Evolutionary conservation across 2,797 vertebrate genomes (phyloP).

Genomic region (Coracias cyanogaster): DNA sequence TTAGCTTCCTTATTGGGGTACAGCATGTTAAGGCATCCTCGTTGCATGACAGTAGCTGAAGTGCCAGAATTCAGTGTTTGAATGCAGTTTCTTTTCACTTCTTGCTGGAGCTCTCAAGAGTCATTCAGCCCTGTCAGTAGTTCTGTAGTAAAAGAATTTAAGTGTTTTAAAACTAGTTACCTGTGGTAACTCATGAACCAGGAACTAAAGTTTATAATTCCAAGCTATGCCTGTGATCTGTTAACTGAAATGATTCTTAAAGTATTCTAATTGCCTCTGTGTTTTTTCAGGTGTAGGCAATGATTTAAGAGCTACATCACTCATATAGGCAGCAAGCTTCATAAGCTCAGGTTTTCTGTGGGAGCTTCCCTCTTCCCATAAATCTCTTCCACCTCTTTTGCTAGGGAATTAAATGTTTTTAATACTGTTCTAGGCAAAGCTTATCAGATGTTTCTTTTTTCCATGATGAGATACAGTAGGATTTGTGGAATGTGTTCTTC

Average conservation of each 20-base stretch:
- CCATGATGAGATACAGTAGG: neutral
- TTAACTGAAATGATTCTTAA: neutral
- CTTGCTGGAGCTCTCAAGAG: neutral
- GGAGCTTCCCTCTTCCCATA: neutral
- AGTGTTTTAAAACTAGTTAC: neutral
- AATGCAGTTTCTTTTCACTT: neutral
- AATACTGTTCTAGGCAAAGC: neutral
- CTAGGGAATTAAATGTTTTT: neutral
- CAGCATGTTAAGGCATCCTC: neutral
- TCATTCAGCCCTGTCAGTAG: neutral
- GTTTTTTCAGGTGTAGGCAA: neutral
- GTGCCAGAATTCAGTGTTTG: neutral
- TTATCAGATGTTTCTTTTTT: neutral
- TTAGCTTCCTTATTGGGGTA: neutral
- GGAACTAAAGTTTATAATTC: neutral
- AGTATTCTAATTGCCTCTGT: neutral
- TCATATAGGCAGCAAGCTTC: neutral
- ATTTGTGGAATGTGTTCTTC: neutral
- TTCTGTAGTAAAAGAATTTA: neutral
- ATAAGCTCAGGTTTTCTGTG: neutral
- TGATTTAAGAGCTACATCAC: neutral
- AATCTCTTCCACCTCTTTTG: neutral
- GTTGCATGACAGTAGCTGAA: neutral
- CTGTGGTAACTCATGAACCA: neutral
- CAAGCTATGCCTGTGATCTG: neutral